These are phyloP conservation scores for Aphelinus certus DNA, from an alignment of 1,140 invertebrate species.

Conservation along the genomic window DNA sequence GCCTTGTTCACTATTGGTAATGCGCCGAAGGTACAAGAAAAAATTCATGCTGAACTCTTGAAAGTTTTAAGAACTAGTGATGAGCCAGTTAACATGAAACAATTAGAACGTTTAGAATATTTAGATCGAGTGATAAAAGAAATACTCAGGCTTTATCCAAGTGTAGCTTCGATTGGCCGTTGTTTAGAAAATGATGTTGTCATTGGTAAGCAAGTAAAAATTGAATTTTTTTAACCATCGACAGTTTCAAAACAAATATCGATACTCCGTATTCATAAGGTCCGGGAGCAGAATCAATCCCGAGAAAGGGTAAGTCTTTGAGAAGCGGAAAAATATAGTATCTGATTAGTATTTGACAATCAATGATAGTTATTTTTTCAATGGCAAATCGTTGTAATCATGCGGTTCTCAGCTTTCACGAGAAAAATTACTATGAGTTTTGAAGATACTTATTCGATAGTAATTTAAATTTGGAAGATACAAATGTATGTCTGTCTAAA, in stretches of 20 bases:
- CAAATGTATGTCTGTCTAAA: no score
- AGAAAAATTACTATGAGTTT: no score
- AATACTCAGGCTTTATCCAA: constrained; percentile 70
- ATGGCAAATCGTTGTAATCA: no score
- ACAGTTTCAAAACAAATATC: constrained; percentile 70
- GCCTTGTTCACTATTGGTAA: constrained; percentile 59
- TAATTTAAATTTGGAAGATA: no score
- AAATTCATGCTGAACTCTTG: constrained; percentile 71
- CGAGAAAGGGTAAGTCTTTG: constrained; percentile 70
- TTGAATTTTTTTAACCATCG: constrained; percentile 55
- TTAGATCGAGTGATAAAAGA: constrained; percentile 76
- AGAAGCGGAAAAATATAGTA: constrained; percentile 69
- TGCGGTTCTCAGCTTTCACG: no score
- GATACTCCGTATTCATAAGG: no score
- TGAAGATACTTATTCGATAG: no score
- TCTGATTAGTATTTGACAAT: constrained; percentile 67
- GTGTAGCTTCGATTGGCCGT: constrained; percentile 70
- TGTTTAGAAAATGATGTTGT: constrained; percentile 58
- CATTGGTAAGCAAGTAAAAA: constrained; percentile 50
- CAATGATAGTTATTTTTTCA: no score
- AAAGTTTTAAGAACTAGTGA: constrained; percentile 65
- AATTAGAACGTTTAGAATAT: constrained; percentile 68
- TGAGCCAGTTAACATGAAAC: constrained; percentile 57
- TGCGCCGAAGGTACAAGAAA: constrained; percentile 70
- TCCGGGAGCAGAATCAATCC: constrained; percentile 43